Base-by-base conservation (phyloP, 2,797 vertebrate genomes). In the Euphonia xanthogaster region DNA sequence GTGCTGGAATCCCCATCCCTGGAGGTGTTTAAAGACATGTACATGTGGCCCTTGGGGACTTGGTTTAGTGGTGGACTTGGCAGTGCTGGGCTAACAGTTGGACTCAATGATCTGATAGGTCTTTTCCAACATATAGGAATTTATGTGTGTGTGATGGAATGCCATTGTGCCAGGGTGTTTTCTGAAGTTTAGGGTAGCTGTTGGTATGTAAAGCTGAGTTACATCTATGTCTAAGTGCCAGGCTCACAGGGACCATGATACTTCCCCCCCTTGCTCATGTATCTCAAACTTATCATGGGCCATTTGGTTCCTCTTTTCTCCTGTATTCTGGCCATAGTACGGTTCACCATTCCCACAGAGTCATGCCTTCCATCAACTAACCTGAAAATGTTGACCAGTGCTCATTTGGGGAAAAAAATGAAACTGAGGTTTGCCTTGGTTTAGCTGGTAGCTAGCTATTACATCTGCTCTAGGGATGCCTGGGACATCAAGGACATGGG, bases 231-330 rank as follows among this genome's bases (percentile, higher is more conserved):
- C 39, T 30, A n/a, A 24, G 23, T 16, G 23, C 53, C 62, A n/a
- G 51, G 28, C 16, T 74, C 42, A 25, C 24, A 58, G 68, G 5
- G 23, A 50, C 23, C 14, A 12, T 35, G 23, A 24, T 6, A 3
- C 1, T 6, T 37, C 63, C 16, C 8, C 19, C 20, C 3, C 44
- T 54, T 72, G 50, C 37, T n/a, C 25, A 16, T 0, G 0, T 53
- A 14, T 12, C 30, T 28, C 30, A 63, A 28, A 62, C 4, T 33
- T 54, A 10, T 4, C 31, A 47, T 7, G 12, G 17, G 14, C 45
- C 14, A 31, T 0, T 50, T 18, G 17, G 3, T 63, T 63, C 5
- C 35, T 47, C 30, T 71, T 47, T 63, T 40, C 24, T 68, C 22
- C 27, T 71, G 0, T 44, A 18, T 57, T 73, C 53, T 90, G 39